Conservation (phyloP, 2,113 vertebrate species). For the Nymphicus hollandicus region DNA sequence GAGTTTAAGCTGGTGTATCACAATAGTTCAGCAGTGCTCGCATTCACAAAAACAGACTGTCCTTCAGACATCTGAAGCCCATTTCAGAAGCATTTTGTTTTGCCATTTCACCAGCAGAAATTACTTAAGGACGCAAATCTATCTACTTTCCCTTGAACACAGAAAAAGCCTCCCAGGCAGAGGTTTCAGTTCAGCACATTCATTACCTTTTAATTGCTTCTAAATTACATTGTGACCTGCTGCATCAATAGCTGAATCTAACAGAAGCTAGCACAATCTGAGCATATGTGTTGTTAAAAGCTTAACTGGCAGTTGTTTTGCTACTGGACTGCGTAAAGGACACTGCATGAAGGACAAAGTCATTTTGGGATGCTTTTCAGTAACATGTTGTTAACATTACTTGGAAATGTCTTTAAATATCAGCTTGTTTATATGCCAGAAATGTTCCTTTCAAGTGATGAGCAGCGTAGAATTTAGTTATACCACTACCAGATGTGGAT, state of each 20-base stretch:
- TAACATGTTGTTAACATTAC: background rate
- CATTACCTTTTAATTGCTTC: slow-evolving; percentile 94
- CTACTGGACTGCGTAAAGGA: slow-evolving; percentile 40
- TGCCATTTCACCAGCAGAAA: slow-evolving; percentile 47
- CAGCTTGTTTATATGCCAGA: slow-evolving; percentile 42
- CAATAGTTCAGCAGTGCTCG: background rate
- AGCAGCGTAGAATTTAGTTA: background rate
- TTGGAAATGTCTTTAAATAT: slow-evolving; percentile 42
- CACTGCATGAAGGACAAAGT: slow-evolving; percentile 28
- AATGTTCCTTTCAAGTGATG: background rate
- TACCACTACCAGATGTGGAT: background rate
- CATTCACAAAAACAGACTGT: slow-evolving; percentile 15
- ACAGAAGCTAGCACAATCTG: slow-evolving; percentile 57
- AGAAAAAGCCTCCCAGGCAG: slow-evolving; percentile 80
- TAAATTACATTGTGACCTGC: slow-evolving; percentile 89
- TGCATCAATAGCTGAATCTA: slow-evolving; percentile 79
- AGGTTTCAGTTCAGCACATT: slow-evolving; percentile 84
- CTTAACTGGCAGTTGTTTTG: slow-evolving; percentile 26
- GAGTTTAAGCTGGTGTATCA: background rate
- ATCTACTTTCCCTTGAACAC: slow-evolving; percentile 65
- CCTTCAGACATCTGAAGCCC: slow-evolving; percentile 48
- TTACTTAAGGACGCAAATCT: slow-evolving; percentile 71
- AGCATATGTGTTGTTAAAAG: slow-evolving; percentile 31
- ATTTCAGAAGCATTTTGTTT: slow-evolving; percentile 12
- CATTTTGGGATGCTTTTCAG: background rate